phyloP scores from a whole-genome alignment of 2,888 invertebrate genomes.

The Drosophila putrida region DNA sequence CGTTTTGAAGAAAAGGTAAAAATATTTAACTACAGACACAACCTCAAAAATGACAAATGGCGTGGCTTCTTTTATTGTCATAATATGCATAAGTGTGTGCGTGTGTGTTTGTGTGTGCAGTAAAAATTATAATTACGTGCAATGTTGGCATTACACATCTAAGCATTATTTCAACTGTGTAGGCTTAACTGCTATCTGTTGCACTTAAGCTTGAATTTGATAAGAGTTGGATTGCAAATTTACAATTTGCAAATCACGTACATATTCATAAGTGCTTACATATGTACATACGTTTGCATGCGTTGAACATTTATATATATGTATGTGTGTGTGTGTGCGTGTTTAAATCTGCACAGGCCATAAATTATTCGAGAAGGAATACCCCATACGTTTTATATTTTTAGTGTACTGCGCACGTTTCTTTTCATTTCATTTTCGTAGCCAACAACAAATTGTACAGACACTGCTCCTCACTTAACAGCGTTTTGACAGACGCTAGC shows the following conservation, averaged over 20 bases:
- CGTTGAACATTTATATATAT: no score
- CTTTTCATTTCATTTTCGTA: slow-evolving; percentile 39
- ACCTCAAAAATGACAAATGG: slow-evolving; percentile 68
- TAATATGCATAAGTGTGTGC: slow-evolving; percentile 8
- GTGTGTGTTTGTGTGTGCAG: slow-evolving; percentile 36
- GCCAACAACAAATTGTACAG: slow-evolving; percentile 29
- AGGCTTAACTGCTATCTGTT: not conserved
- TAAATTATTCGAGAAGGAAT: slow-evolving; percentile 31
- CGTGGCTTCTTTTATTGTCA: slow-evolving; percentile 63
- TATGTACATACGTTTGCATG: not conserved
- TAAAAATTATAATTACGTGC: slow-evolving; percentile 60
- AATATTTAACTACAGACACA: slow-evolving; percentile 34
- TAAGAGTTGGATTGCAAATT: slow-evolving; percentile 28
- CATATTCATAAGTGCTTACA: not conserved
- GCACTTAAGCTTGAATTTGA: slow-evolving; percentile 11
- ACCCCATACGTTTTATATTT: slow-evolving; percentile 30
- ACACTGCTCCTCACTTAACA: slow-evolving; percentile 10
- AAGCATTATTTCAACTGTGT: slow-evolving; percentile 8
- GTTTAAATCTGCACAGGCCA: slow-evolving; percentile 19
- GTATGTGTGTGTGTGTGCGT: slow-evolving; percentile 1
- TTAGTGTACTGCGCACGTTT: slow-evolving; percentile 64
- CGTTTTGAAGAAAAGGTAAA: slow-evolving; percentile 33
- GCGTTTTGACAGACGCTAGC: no score
- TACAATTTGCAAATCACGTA: slow-evolving; percentile 15
- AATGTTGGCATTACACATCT: slow-evolving; percentile 48